Base-by-base conservation (phyloP, 2,888 invertebrate species). In the Malachius bipustulatus region DNA sequence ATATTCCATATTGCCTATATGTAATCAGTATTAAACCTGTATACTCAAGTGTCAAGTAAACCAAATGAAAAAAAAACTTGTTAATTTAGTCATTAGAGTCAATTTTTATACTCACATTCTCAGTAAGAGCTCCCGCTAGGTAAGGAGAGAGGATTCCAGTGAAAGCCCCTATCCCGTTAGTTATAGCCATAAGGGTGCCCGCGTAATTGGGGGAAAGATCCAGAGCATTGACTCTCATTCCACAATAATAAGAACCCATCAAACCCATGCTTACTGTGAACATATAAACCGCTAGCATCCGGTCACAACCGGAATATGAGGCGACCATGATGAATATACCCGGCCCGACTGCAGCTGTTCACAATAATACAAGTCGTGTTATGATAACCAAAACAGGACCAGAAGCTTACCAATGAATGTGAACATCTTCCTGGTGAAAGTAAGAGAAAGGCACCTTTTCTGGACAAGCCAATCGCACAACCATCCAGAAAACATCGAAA, bases 401-500 rank as follows among this genome's bases (percentile, higher is more conserved):
- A 29, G 11, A n/a, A n/a, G 31, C 31, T 64, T 61, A 77, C 76
- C 77, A 41, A 78, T 63, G 14, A 74, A 74, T 1, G 77, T 78
- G 53, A 77, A 77, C 24, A 73, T 56, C 54, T 76, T 77, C 40
- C 77, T 67, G 1, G 72, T 67, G 38, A 57, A 66, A 2, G 67
- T 66, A 2, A 72, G 62, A 2, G 59, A 66, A 52, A 78, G 62
- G 45, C 67, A 67, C 26, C 67, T 64, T 31, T 61, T 67, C 37
- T 69, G 68, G 12, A 79, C 70, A 41, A 79, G 58, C 59, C 70
- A 75, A 50, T 83, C 82, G 30, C 77, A 77, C 1, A 77, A 28
- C 39, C 72, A 68, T 2, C 79, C 79, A 16, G 75, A 74, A 38
- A 60, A 45, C 48, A 76, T 68, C 1, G 75, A 71, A 0, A 72